phyloP scores from a whole-genome alignment of 2,797 vertebrate species.

The Cirrhinus mrigala region DNA sequence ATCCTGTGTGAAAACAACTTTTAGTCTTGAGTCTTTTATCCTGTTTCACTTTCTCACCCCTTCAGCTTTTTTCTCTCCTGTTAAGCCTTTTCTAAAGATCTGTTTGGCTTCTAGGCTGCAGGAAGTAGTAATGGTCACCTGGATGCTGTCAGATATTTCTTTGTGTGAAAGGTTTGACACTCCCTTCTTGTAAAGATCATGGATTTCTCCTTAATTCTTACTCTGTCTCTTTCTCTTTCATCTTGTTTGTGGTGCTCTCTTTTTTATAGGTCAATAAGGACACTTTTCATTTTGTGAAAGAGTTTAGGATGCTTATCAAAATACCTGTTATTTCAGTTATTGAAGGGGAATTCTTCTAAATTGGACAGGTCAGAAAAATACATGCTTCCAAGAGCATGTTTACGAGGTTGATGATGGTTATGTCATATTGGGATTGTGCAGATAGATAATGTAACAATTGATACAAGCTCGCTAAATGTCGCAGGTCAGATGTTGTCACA shows the following conservation, averaged over 20 bases:
- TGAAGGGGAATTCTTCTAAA: background rate
- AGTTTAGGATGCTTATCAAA: background rate
- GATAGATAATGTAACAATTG: background rate
- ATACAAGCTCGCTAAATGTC: background rate
- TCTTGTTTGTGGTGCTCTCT: slow-evolving; percentile 1
- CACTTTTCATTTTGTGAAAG: slow-evolving; percentile 6
- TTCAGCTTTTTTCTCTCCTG: background rate
- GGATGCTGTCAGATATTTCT: slow-evolving; percentile 28
- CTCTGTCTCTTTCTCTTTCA: slow-evolving; percentile 1
- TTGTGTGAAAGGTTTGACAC: slow-evolving; percentile 7
- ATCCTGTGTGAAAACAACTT: slow-evolving; percentile 42
- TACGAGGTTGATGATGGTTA: slow-evolving; percentile 1
- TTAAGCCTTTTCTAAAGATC: slow-evolving; percentile 16
- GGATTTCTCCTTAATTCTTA: slow-evolving; percentile 1
- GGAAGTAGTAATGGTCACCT: slow-evolving; percentile 22
- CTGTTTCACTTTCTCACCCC: slow-evolving; percentile 5
- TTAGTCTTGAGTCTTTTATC: slow-evolving; percentile 13
- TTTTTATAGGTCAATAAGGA: slow-evolving; percentile 11
- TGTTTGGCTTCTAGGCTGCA: slow-evolving; percentile 15
- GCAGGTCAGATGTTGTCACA: background rate
- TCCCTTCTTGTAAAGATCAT: slow-evolving; percentile 10
- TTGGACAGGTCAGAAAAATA: background rate
- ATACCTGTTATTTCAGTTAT: background rate
- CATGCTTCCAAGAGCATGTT: background rate
- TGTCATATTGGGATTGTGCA: slow-evolving; percentile 3